Conservation (phyloP, 1,140 invertebrate species). For the Helicoverpa armigera region DNA sequence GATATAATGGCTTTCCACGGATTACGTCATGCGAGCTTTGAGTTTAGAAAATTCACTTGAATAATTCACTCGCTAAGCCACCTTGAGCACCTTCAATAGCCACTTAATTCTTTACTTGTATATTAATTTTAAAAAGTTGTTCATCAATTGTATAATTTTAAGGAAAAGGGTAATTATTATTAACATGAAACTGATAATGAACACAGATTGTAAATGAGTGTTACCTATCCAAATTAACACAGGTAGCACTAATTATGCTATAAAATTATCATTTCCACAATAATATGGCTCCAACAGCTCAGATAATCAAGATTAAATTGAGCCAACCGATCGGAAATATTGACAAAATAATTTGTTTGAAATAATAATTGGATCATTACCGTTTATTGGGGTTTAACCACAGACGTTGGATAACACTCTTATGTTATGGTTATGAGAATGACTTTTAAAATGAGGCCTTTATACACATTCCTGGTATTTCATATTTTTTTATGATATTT, state of each 20-base stretch:
- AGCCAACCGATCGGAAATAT: constrained; percentile 14
- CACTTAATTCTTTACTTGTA: not conserved
- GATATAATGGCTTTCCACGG: constrained; percentile 75
- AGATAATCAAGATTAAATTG: constrained; percentile 24
- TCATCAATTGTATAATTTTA: not conserved
- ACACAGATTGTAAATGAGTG: not conserved
- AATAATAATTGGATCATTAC: constrained; percentile 38
- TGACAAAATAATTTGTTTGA: constrained; percentile 30
- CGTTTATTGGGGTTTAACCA: constrained; percentile 44
- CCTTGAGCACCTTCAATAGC: constrained; percentile 35
- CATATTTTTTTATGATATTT: too few species aligned
- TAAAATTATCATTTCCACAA: constrained; percentile 13
- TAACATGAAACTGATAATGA: not conserved
- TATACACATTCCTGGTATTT: constrained; percentile 12
- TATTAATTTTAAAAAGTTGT: not conserved
- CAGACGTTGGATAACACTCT: not conserved
- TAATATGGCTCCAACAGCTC: not conserved
- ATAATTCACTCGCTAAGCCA: constrained; percentile 55
- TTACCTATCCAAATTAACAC: not conserved
- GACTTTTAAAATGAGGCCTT: constrained; percentile 19
- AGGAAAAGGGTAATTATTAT: not conserved
- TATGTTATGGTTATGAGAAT: too few species aligned
- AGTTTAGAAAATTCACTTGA: constrained; percentile 64
- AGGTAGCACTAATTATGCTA: constrained; percentile 17
- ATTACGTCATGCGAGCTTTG: constrained; percentile 71